Base-by-base conservation (phyloP, 1,140 invertebrate genomes). In the Hesperophylax magnus region DNA sequence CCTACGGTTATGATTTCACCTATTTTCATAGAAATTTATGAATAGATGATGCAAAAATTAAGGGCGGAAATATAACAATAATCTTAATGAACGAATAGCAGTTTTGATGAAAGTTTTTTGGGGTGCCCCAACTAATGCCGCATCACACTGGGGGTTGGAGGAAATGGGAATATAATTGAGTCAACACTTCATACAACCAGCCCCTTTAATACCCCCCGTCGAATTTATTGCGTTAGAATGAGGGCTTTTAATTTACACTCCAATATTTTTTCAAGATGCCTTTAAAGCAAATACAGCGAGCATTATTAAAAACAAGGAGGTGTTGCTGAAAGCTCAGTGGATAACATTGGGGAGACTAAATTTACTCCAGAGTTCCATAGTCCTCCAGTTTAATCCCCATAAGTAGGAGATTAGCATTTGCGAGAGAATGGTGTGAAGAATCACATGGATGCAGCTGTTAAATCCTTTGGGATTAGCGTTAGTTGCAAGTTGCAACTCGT, bases 91-190 rank as follows among this genome's bases (percentile, higher is more conserved):
- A 61, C 61, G 75, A 77, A 77, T 81, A 78, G 63, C 65, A 81
- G 76, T 75, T 81, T 78, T 78, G 77, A 78, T 74, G 39, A 58
- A 81, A 72, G 24, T 65, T 52, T 53, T 39, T 14, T 56, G 79
- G 69, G 24, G 79, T 63, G 61, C 56, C 60, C 27, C 56, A 31
- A 65, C 39, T 65, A 76, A 9, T 58, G 58, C 60, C 60, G 60
- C 77, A 58, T 71, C 47, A 11, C 34, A 27, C n/a, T 9, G 34
- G 27, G 58, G 78, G 69, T 34, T 20, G 52, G 71, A 83, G 79
- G 82, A 83, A 83, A 83, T 83, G 82, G 82, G 82, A 77, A 83
- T 79, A 83, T 83, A 83, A 83, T 83, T 83, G 79, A 83, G 82
- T 83, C 82, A 81, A 83, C 81, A 83, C 81, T 83, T 83, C 75